Percentiles rank a stretch among this genome's conserved stretches.
These are phyloP conservation scores for Akabosia matsudoensis DNA, from an alignment of 1,140 invertebrate species.

Conservation along the genomic window DNA sequence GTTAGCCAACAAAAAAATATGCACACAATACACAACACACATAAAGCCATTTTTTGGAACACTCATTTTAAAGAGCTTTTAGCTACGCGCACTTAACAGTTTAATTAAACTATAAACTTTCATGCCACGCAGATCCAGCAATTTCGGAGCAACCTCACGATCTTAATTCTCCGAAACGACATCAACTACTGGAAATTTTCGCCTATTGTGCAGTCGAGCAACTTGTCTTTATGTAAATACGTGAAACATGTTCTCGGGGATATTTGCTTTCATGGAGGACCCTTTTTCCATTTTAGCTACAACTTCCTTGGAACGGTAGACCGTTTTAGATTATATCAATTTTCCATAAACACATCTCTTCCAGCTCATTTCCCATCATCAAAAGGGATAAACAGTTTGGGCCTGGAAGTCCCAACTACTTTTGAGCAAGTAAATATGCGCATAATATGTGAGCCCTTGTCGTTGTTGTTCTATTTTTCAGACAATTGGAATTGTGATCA, in stretches of 20 bases:
- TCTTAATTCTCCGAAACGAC: background rate
- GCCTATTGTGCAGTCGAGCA: background rate
- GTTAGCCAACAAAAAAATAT: background rate
- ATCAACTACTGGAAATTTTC: background rate
- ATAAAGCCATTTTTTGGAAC: background rate
- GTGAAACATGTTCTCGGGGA: background rate
- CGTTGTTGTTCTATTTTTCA: background rate
- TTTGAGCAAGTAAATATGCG: too few species aligned
- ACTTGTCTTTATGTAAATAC: background rate
- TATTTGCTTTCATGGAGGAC: background rate
- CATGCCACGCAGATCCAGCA: background rate
- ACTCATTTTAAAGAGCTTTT: background rate
- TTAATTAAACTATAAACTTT: too few species aligned
- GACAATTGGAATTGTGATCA: slow-evolving; percentile 6
- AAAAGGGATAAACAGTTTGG: background rate
- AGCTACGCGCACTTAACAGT: too few species aligned
- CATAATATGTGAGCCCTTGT: background rate
- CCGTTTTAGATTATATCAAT: background rate
- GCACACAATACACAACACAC: background rate
- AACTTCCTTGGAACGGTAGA: background rate
- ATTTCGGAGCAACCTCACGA: background rate
- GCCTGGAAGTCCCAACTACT: too few species aligned
- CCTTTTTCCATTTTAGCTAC: background rate
- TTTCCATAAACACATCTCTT: background rate
- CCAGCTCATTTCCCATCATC: background rate